Evolutionary conservation across 2,797 vertebrate species (phyloP).

Genomic region (Ctenosaura bakeri): DNA sequence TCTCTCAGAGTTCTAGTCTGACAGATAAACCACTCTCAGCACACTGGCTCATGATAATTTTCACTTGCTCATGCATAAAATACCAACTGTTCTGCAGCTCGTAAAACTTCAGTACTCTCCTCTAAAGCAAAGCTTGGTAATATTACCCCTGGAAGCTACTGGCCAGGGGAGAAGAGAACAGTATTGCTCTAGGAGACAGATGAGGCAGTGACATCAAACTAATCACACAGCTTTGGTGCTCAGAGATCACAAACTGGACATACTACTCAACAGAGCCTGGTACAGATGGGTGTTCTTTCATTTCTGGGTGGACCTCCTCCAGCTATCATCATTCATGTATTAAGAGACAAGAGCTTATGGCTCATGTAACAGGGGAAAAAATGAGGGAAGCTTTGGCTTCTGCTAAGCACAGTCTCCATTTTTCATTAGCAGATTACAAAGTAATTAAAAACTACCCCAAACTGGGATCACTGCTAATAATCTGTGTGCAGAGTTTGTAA

Average conservation of each 20-base stretch:
- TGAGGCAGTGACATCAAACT: not conserved
- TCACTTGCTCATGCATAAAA: too few species aligned
- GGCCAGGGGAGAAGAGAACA: not conserved
- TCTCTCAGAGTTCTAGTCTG: too few species aligned
- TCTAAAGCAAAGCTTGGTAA: not conserved
- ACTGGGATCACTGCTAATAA: constrained; percentile 34
- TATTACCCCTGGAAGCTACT: too few species aligned
- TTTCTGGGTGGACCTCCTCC: not conserved
- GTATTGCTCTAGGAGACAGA: not conserved
- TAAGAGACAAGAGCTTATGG: not conserved
- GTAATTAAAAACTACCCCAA: constrained; percentile 37
- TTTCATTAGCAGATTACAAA: constrained; percentile 43
- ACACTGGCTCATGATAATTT: too few species aligned
- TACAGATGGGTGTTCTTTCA: not conserved
- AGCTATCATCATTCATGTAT: not conserved
- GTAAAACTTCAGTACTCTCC: too few species aligned
- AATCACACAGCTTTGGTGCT: not conserved
- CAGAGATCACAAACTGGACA: too few species aligned
- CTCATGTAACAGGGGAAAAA: not conserved
- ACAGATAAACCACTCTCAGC: too few species aligned
- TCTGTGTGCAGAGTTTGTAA: constrained; percentile 1
- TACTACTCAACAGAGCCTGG: too few species aligned
- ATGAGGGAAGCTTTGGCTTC: not conserved
- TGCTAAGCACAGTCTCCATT: not conserved
- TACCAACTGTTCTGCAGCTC: not conserved